These are phyloP conservation scores for Seriola aureovittata DNA, from an alignment of 2,113 vertebrate species.

Conservation along the genomic window DNA sequence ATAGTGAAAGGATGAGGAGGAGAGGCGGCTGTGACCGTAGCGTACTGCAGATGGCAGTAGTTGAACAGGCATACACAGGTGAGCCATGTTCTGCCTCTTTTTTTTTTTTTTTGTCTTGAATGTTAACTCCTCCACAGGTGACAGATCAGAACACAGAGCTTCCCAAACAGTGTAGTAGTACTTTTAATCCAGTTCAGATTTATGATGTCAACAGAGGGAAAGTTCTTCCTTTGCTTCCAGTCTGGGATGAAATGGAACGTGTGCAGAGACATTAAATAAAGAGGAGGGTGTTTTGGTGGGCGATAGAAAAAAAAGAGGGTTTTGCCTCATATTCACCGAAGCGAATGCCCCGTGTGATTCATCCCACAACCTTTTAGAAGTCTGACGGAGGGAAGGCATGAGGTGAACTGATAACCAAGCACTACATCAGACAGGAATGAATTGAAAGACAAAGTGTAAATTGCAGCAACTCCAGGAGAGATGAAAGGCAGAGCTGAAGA, in stretches of 20 bases:
- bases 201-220: slow-evolving; percentile 79
- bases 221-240: slow-evolving; percentile 69
- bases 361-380: slow-evolving; percentile 76
- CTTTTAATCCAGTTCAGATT: slow-evolving; percentile 81
- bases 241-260: slow-evolving; percentile 76
- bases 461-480: slow-evolving; percentile 75
- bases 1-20: slow-evolving; percentile 26
- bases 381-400: slow-evolving; percentile 59
- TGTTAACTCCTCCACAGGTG: slow-evolving; percentile 74
- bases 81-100: not conserved
- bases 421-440: slow-evolving; percentile 74
- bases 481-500: slow-evolving; percentile 78
- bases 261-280: slow-evolving; percentile 77
- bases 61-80: slow-evolving; percentile 65
- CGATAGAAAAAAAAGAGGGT: slow-evolving; percentile 48
- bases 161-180: slow-evolving; percentile 68
- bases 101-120: slow-evolving; percentile 13
- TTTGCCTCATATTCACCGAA: slow-evolving; percentile 67
- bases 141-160: slow-evolving; percentile 74
- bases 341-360: slow-evolving; percentile 72
- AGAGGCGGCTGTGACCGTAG: slow-evolving; percentile 33
- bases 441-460: slow-evolving; percentile 81
- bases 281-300: slow-evolving; percentile 63
- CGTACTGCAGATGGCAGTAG: slow-evolving; percentile 85
- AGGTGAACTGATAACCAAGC: slow-evolving; percentile 80